A percentile compares a stretch with the other conserved stretches of the same genome.
phyloP scores from a whole-genome alignment of 2,113 vertebrate species.

The Guaruba guarouba region DNA sequence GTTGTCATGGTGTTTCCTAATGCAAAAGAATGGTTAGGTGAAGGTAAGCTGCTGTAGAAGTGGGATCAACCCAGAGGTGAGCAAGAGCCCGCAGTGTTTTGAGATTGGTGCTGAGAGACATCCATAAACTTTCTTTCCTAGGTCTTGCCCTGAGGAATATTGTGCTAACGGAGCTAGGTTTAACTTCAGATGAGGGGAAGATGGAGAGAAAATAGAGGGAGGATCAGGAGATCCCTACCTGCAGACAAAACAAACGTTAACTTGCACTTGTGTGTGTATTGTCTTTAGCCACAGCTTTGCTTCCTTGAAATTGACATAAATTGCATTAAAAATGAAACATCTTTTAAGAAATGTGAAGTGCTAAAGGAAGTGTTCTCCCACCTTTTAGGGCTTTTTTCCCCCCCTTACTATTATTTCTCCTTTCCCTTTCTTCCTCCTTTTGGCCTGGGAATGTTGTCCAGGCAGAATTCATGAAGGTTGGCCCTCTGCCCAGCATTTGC shows the following conservation, averaged over 20 bases:
- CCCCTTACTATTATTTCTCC: accelerated
- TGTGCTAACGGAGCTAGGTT: background rate
- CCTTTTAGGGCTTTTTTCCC: background rate
- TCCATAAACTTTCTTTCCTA: background rate
- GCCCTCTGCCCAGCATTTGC: background rate
- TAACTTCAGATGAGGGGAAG: background rate
- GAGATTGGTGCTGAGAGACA: background rate
- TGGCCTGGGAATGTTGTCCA: background rate
- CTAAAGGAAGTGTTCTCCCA: background rate
- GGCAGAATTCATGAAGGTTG: background rate
- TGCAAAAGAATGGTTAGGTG: background rate
- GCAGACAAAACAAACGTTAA: background rate
- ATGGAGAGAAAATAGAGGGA: background rate
- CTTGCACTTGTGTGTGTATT: background rate
- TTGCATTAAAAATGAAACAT: background rate
- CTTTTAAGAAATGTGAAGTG: background rate
- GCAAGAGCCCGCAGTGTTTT: accelerated
- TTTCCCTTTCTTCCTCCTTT: background rate
- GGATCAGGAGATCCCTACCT: background rate
- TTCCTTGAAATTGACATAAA: background rate
- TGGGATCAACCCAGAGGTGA: background rate
- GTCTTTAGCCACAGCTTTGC: background rate
- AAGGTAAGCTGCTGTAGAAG: background rate
- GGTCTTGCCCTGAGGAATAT: background rate
- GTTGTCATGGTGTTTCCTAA: background rate